phyloP scores from a whole-genome alignment of 2,113 vertebrate species.

The Irena cyanogastra region DNA sequence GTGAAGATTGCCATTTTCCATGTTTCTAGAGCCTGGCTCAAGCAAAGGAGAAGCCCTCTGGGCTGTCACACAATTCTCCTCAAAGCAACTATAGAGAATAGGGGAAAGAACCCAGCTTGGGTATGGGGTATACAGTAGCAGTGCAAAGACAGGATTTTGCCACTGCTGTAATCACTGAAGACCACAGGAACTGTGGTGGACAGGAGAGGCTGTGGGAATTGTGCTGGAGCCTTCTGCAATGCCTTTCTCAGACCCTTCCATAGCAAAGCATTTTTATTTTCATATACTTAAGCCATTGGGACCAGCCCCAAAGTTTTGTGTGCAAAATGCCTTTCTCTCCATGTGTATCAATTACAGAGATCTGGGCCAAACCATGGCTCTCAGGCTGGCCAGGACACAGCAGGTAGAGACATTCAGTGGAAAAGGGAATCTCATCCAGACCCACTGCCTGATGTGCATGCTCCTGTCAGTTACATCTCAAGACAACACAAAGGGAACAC shows the following conservation, averaged over 20 bases:
- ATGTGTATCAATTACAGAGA: background rate
- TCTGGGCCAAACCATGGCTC: background rate
- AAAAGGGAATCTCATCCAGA: background rate
- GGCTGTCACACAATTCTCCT: background rate
- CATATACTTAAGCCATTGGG: background rate
- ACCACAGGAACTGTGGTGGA: background rate
- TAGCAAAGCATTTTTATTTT: background rate
- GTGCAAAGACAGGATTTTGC: background rate
- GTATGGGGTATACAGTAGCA: background rate
- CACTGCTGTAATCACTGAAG: background rate
- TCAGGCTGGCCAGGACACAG: background rate
- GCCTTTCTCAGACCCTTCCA: background rate
- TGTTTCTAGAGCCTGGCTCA: background rate
- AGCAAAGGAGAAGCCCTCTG: background rate
- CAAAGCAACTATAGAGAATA: background rate
- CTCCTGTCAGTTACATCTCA: background rate
- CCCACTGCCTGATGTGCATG: background rate
- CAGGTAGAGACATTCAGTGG: background rate
- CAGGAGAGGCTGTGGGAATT: background rate
- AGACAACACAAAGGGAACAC: background rate
- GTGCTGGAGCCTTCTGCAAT: background rate
- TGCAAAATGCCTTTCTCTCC: conserved; percentile 12
- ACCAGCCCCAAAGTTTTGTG: background rate
- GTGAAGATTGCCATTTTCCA: background rate
- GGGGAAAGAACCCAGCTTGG: background rate